Base-by-base conservation (phyloP, 2,113 vertebrate species). In the Paramisgurnus dabryanus region DNA sequence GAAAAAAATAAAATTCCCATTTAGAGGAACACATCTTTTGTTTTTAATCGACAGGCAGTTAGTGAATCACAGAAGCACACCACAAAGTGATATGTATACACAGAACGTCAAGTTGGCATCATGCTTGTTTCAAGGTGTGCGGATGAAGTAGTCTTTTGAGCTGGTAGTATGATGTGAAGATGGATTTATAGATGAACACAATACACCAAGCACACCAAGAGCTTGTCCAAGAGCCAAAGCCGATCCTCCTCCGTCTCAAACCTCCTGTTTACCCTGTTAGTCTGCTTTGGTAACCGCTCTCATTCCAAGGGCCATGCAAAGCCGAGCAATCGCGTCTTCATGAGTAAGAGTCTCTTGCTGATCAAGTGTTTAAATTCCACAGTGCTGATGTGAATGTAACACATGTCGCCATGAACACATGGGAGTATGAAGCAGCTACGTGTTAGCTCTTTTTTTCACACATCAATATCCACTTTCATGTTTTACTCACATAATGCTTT, bases 241-340 rank as follows among this genome's bases (percentile, higher is more conserved):
- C 86, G 83, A 91, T 85, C 78, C 74, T 80, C 70, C 69, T 71
- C 15, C n/a, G 17, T 6, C 17, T 58, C 6, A 6, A n/a, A 58
- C 6, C 55, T 61, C 22, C 68, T 74, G 76, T 71, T 69, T 41
- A 87, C 90, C 81, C 79, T 61, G 82, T 89, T 89, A 92, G 91
- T 93, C 90, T 87, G 69, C 89, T 94, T 92, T 92, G 93, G 93
- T 87, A 92, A 93, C 89, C 93, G 93, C 92, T 94, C 94, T 92
- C 91, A 88, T 87, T 89, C 93, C 89, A 87, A 91, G 90, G 89
- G 90, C 90, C 92, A 95, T 95, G 94, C 94, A 93, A 81, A 89
- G 91, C 88, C 85, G 76, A 82, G 81, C 68, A 82, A 86, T 88
- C 87, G 50, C 4, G 17, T 17, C 71, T 45, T 79, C 18, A 17